phyloP scores from a whole-genome alignment of 2,113 vertebrate genomes.

The Chelonoidis abingdonii region DNA sequence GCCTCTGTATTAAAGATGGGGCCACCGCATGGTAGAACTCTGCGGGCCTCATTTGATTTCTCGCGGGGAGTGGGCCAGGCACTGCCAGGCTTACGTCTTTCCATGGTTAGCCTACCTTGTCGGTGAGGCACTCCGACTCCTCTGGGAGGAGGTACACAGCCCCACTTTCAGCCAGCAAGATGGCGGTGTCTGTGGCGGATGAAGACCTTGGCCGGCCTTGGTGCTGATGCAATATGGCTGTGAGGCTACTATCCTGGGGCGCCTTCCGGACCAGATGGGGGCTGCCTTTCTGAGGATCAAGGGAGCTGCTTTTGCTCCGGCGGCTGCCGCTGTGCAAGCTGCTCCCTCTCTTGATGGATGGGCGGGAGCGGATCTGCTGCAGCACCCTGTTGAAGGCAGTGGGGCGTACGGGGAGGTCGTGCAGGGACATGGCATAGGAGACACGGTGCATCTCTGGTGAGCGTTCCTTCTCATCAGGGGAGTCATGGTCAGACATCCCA shows the following conservation, averaged over 20 bases:
- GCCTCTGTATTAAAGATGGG: not conserved
- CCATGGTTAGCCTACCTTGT: conserved; percentile 74
- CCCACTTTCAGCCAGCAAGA: conserved; percentile 77
- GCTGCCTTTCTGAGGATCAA: conserved; percentile 83
- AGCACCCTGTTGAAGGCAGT: conserved; percentile 89
- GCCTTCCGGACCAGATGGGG: conserved; percentile 81
- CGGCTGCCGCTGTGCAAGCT: conserved; percentile 82
- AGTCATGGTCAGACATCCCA: conserved; percentile 83
- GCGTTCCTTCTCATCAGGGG: conserved; percentile 85
- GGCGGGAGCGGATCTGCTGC: conserved; percentile 88
- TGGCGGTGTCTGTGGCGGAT: conserved; percentile 85
- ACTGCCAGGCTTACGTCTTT: not conserved
- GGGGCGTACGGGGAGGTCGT: conserved; percentile 84
- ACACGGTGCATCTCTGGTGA: conserved; percentile 89
- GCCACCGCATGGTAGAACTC: not conserved
- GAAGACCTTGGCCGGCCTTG: conserved; percentile 86
- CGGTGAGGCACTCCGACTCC: conserved; percentile 76
- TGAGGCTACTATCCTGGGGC: conserved; percentile 84
- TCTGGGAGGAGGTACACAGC: conserved; percentile 75
- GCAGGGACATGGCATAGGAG: conserved; percentile 86
- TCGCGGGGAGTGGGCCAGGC: no score
- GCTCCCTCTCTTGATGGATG: conserved; percentile 85
- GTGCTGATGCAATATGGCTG: conserved; percentile 86
- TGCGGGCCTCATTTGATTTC: not conserved
- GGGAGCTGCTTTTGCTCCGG: conserved; percentile 79